Percentiles rank a stretch among this genome's conserved stretches.
These are phyloP conservation scores for Altica lythri DNA, from an alignment of 2,888 invertebrate genomes.

Conservation along the genomic window DNA sequence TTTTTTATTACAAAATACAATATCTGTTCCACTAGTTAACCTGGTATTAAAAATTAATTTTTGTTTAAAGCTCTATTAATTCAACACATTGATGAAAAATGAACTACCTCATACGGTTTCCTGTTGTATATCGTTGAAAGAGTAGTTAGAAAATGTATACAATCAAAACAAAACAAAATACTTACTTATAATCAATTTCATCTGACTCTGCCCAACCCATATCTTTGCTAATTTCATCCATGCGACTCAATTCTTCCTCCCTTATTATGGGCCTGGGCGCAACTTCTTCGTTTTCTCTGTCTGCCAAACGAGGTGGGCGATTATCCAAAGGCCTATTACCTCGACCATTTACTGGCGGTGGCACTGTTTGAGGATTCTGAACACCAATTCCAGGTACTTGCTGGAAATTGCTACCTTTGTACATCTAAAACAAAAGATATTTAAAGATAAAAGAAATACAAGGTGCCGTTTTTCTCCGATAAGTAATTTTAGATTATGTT, in stretches of 20 bases:
- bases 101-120: too few relatives aligned
- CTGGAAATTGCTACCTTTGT: slow-evolving; percentile 51
- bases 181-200: slow-evolving; percentile 89
- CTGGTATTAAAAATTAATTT: too few relatives aligned
- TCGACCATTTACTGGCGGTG: slow-evolving; percentile 53
- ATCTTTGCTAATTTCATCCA: slow-evolving; percentile 88
- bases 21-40: too few relatives aligned
- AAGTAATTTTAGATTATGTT: too few relatives aligned
- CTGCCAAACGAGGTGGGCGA: slow-evolving; percentile 54
- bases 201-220: slow-evolving; percentile 92
- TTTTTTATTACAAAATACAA: slow-evolving; percentile 5
- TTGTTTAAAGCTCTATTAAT: too few relatives aligned
- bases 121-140: too few relatives aligned
- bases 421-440: slow-evolving; percentile 44
- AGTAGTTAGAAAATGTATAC: too few relatives aligned
- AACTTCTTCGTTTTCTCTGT: slow-evolving; percentile 57
- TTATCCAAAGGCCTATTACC: slow-evolving; percentile 36
- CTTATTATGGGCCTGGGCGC: slow-evolving; percentile 85
- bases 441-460: background rate
- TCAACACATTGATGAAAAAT: too few relatives aligned
- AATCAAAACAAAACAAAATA: too few relatives aligned
- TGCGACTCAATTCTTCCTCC: slow-evolving; percentile 88
- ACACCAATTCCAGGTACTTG: slow-evolving; percentile 35
- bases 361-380: slow-evolving; percentile 32
- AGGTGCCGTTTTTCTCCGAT: background rate